Base-by-base conservation (phyloP, 1,140 invertebrate genomes). In the Lordiphosa mommai region DNA sequence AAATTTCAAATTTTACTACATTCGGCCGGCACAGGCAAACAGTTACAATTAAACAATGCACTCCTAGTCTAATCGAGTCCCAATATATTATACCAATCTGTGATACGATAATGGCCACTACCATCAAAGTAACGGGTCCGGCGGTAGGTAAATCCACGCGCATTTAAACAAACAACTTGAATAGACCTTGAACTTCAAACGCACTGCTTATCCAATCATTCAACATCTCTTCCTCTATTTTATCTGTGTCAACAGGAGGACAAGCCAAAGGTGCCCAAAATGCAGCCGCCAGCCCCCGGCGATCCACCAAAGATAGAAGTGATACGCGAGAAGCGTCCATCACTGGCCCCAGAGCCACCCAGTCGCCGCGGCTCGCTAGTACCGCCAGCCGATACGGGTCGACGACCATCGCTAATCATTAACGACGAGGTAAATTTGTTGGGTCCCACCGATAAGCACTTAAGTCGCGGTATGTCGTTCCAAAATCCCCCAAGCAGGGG, bases 381-480 rank as follows among this genome's bases (percentile, higher is more conserved):
- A 87, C 95, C 95, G 36, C 95, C 95, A 47, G 95, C 96, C 84
- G 94, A 94, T 88, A 94, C 93, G 89, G 95, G 93, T 69, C 92
- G 95, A 72, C 92, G 96, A 71, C 94, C 96, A 58, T 96, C 95
- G 74, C 91, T 97, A 61, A 95, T 97, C 76, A 96, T 97, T 88
- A 96, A 95, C 89, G 96, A 98, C 90, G 96, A 98, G 95, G 96
- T 98, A 93, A 91, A 10, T 43, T 27, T 8, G 3, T 27, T 17
- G 20, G 27, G 20, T 43, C 6, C 10, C 7, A 12, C 5, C 20
- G 20, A 23, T 23, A 23, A 5, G 20, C 20, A 23, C 4, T 6
- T 23, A 23, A 5, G 20, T 23, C 6, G 20, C 20, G 17, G 17
- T 20, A 20, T 20, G 17, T 20, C 17, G 3, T 20, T 20, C 17